These are phyloP conservation scores for Cotesia glomerata DNA, from an alignment of 1,140 invertebrate genomes.

Conservation along the genomic window DNA sequence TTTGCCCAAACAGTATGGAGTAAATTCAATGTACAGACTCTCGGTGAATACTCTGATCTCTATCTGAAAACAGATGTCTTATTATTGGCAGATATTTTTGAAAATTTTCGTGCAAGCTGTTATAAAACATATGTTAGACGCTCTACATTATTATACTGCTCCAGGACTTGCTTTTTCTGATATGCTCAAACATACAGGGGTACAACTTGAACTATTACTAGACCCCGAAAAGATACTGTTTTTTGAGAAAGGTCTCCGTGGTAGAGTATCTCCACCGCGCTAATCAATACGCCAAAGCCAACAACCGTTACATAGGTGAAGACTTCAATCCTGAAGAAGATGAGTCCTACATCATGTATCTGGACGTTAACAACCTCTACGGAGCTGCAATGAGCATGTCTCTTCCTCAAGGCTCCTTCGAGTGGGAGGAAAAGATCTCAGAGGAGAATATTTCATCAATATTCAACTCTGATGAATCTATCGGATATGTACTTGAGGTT, in stretches of 20 bases:
- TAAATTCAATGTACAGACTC: not conserved
- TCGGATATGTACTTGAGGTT: constrained; percentile 56
- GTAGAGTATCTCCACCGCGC: constrained; percentile 41
- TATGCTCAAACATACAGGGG: constrained; percentile 51
- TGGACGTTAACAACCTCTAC: constrained; percentile 67
- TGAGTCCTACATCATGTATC: constrained; percentile 57
- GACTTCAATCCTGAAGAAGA: constrained; percentile 53
- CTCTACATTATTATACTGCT: constrained; percentile 49
- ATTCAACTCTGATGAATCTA: constrained; percentile 49
- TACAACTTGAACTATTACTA: constrained; percentile 31
- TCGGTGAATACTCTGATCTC: constrained; percentile 21
- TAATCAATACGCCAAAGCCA: constrained; percentile 55
- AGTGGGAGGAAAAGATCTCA: no score
- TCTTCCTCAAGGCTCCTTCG: no score
- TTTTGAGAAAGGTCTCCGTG: no score
- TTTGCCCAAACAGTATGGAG: constrained; percentile 7
- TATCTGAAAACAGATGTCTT: no score
- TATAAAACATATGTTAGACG: no score
- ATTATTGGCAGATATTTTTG: constrained; percentile 57
- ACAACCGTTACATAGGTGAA: constrained; percentile 55
- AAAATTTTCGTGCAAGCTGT: constrained; percentile 52
- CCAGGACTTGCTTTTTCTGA: constrained; percentile 49
- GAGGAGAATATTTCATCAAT: no score
- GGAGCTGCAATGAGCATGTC: constrained; percentile 36
- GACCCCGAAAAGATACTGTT: no score